Percentiles rank a stretch among this genome's conserved stretches.
phyloP scores from a whole-genome alignment of 1,140 invertebrate genomes.

The Metaphire vulgaris region DNA sequence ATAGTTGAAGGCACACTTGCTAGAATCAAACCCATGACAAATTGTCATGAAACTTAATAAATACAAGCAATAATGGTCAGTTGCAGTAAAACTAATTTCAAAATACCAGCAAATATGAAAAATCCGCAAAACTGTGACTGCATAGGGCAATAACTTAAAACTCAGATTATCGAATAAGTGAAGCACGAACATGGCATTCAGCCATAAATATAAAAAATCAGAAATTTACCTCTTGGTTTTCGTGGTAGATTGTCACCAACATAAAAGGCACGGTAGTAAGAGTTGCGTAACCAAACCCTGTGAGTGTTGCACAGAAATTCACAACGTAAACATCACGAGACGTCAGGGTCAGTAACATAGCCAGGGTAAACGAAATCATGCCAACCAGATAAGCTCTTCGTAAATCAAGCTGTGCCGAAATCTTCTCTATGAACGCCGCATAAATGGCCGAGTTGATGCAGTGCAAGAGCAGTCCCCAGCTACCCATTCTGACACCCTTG shows the following conservation, averaged over 20 bases:
- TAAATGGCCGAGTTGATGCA: slow-evolving; percentile 53
- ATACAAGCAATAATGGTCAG: no score
- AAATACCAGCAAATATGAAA: no score
- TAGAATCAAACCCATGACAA: no score
- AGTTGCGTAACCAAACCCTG: slow-evolving; percentile 53
- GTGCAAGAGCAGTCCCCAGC: slow-evolving; percentile 55
- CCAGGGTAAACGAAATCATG: slow-evolving; percentile 48
- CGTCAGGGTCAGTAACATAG: slow-evolving; percentile 52
- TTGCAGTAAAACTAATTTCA: no score
- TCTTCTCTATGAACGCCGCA: slow-evolving; percentile 51
- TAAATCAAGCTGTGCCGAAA: slow-evolving; percentile 47
- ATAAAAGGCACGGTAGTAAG: slow-evolving; percentile 55
- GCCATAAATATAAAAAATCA: no score
- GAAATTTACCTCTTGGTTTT: slow-evolving; percentile 51
- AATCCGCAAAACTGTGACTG: no score
- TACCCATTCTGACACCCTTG: slow-evolving; percentile 55
- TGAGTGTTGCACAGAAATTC: slow-evolving; percentile 51
- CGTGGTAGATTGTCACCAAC: slow-evolving; percentile 53
- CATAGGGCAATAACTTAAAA: no score
- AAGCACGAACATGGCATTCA: no score
- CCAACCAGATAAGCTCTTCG: slow-evolving; percentile 49
- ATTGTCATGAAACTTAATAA: no score
- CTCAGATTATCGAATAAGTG: no score
- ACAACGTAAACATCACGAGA: slow-evolving; percentile 46
- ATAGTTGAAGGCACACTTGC: no score